Evolutionary conservation across 1,140 invertebrate species (phyloP).

Genomic region (Drosophila murphyi): DNA sequence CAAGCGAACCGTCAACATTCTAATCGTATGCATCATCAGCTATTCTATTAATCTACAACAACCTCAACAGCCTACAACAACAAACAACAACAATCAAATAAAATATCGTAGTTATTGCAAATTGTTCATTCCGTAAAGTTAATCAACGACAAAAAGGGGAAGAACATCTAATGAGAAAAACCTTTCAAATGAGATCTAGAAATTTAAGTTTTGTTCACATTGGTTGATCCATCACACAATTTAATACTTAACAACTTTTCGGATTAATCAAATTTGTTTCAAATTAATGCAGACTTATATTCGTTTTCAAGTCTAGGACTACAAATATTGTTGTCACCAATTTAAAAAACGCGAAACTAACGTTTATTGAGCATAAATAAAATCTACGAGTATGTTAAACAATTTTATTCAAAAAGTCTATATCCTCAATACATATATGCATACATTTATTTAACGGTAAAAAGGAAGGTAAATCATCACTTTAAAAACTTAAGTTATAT

Average conservation of each 20-base stretch:
- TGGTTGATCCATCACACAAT: slow-evolving; percentile 50
- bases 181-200: slow-evolving; percentile 35
- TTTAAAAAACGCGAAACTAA: slow-evolving; percentile 28
- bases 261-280: slow-evolving; percentile 41
- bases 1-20: slow-evolving; percentile 70
- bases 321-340: slow-evolving; percentile 60
- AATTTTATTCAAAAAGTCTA: slow-evolving; percentile 54
- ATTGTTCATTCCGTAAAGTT: slow-evolving; percentile 61
- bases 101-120: slow-evolving; percentile 75
- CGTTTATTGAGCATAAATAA: slow-evolving; percentile 28
- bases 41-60: slow-evolving; percentile 56
- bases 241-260: slow-evolving; percentile 25
- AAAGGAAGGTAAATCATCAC: slow-evolving; percentile 45
- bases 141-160: slow-evolving; percentile 38
- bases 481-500: slow-evolving; percentile 67
- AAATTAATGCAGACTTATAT: slow-evolving; percentile 25
- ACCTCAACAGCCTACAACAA: slow-evolving; percentile 48
- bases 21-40: slow-evolving; percentile 72
- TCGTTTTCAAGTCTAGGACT: slow-evolving; percentile 51
- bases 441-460: slow-evolving; percentile 36
- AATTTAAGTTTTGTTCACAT: slow-evolving; percentile 51
- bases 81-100: slow-evolving; percentile 67
- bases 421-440: slow-evolving; percentile 68
- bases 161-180: slow-evolving; percentile 16
- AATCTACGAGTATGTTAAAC: slow-evolving; percentile 63